These are phyloP conservation scores for Tetramorium parvispinum DNA, from an alignment of 1,140 invertebrate genomes.

Conservation along the genomic window DNA sequence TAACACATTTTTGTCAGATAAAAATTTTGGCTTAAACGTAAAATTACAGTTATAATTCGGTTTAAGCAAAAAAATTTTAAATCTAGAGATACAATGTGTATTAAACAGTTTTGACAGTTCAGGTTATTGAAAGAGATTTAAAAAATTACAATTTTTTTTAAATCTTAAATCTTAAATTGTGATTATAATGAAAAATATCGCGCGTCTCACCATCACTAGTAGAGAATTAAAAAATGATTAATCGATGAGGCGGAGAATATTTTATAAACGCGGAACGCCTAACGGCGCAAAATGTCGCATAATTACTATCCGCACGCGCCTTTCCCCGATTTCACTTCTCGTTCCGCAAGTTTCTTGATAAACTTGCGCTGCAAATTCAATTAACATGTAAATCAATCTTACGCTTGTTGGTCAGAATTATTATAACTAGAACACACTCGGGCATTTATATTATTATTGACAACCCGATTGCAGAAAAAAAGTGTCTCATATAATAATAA, in stretches of 20 bases:
- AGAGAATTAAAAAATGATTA: background rate
- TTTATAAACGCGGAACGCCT: background rate
- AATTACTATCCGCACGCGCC: background rate
- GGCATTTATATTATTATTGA: background rate
- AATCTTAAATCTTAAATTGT: no score
- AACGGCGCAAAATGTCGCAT: background rate
- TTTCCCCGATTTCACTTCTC: constrained; percentile 6
- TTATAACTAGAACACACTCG: background rate
- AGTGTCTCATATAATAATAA: background rate
- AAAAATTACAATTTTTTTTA: no score
- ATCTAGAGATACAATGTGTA: no score
- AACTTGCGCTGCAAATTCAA: constrained; percentile 19
- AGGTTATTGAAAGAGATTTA: no score
- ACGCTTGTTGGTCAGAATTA: background rate
- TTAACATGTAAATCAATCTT: constrained; percentile 38
- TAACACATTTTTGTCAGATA: no score
- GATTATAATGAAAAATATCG: no score
- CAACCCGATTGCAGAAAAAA: background rate
- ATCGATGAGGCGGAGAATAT: background rate
- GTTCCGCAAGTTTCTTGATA: background rate
- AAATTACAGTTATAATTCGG: no score
- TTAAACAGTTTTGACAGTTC: no score
- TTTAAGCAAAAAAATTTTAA: no score
- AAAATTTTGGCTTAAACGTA: no score
- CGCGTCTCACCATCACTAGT: no score